Evolutionary conservation across 2,113 vertebrate species (phyloP).

Genomic region (Pteruthius melanotis): DNA sequence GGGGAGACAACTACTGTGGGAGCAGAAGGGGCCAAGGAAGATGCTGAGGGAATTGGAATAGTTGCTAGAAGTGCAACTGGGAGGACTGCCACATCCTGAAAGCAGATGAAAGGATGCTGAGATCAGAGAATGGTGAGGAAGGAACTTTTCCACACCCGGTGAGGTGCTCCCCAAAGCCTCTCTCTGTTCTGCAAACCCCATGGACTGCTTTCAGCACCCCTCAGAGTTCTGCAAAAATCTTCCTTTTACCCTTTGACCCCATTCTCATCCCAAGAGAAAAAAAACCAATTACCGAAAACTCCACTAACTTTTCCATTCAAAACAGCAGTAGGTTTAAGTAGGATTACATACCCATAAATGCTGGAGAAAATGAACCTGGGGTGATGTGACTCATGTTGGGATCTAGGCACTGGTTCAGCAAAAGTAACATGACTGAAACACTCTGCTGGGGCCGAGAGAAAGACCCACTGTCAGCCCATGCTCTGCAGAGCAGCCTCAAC

Average conservation of each 20-base stretch:
- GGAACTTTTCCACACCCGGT: not conserved
- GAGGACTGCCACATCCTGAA: not conserved
- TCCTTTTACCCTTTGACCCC: not conserved
- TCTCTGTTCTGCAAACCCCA: not conserved
- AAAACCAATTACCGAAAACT: not conserved
- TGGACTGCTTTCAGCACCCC: not conserved
- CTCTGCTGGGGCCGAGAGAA: not conserved
- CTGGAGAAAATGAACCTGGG: not conserved
- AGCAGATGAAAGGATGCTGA: not conserved
- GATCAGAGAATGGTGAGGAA: not conserved
- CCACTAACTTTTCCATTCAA: not conserved
- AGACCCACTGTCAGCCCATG: not conserved
- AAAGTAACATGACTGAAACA: not conserved
- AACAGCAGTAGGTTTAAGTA: not conserved
- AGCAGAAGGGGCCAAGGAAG: not conserved
- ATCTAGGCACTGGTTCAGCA: not conserved
- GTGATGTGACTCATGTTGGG: not conserved
- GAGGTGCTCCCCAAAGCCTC: not conserved
- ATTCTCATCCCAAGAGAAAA: not conserved
- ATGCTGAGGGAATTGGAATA: not conserved
- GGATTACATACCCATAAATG: not conserved
- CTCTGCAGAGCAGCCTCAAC: not conserved
- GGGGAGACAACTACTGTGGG: not conserved
- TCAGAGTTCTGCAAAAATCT: not conserved
- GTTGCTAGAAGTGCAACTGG: not conserved